Conservation (phyloP, 2,797 vertebrate genomes). For the Simalia tracyae region DNA sequence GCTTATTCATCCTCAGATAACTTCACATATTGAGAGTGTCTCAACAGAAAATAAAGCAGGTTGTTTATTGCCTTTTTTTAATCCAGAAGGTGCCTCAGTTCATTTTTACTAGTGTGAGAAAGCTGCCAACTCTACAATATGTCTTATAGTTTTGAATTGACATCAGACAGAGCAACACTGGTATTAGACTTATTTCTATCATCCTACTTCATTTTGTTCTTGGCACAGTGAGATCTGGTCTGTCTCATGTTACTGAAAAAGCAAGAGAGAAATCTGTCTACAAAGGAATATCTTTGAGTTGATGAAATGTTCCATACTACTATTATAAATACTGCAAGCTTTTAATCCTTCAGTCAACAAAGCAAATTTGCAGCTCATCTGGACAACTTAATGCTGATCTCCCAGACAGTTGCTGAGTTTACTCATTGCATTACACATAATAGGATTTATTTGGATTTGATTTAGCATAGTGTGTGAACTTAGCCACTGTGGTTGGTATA, state of each 20-base stretch:
- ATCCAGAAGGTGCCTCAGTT: conserved; percentile 35
- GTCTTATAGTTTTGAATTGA: conserved; percentile 42
- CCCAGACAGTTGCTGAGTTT: background rate
- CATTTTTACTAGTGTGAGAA: conserved; percentile 46
- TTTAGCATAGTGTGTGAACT: background rate
- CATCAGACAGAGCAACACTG: conserved; percentile 40
- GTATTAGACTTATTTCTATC: conserved; percentile 10
- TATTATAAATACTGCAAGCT: conserved; percentile 34
- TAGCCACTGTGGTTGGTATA: background rate
- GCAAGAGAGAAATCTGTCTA: background rate
- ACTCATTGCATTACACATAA: background rate
- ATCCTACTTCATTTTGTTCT: conserved; percentile 45
- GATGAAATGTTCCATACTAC: conserved; percentile 35
- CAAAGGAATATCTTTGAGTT: conserved; percentile 24
- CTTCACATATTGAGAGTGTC: conserved; percentile 26
- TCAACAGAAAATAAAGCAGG: conserved; percentile 48
- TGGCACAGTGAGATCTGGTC: conserved; percentile 11
- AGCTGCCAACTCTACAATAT: conserved; percentile 49
- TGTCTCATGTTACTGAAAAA: conserved; percentile 20
- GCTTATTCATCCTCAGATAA: conserved; percentile 25
- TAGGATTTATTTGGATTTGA: background rate
- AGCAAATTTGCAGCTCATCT: background rate
- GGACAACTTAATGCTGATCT: background rate
- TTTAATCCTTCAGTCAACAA: conserved; percentile 26
- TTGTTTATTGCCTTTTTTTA: conserved; percentile 28